These are phyloP conservation scores for Lamprologus speciosus DNA, from an alignment of 2,113 vertebrate genomes.

Conservation along the genomic window DNA sequence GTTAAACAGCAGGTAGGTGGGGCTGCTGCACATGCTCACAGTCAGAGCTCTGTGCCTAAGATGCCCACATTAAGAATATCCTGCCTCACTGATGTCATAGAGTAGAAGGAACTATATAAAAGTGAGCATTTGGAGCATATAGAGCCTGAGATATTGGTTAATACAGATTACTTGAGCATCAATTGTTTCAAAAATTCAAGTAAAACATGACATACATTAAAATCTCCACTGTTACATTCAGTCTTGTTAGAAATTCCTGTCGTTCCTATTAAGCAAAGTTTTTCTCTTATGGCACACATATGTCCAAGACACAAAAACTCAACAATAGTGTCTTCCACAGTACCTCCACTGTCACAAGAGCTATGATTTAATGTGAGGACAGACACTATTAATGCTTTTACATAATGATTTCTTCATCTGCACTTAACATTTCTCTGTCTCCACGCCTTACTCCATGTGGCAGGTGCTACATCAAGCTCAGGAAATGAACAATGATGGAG, in stretches of 20 bases:
- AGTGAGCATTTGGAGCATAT: background rate
- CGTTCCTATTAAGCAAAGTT: background rate
- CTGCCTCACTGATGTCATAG: background rate
- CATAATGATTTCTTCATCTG: constrained; percentile 22
- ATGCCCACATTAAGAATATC: background rate
- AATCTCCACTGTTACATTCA: background rate
- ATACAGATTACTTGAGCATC: background rate
- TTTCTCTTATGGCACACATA: background rate
- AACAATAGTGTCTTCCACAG: background rate
- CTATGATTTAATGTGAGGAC: background rate
- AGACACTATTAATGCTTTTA: background rate
- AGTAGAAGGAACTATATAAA: background rate
- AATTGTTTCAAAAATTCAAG: background rate
- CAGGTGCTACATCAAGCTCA: background rate
- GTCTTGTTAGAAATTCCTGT: background rate
- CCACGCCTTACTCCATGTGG: background rate
- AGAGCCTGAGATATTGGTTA: background rate
- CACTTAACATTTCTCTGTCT: background rate
- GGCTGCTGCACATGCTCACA: background rate
- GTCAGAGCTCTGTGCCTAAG: background rate
- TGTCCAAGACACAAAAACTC: background rate
- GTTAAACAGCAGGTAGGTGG: background rate
- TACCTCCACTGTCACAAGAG: background rate
- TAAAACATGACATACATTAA: background rate
- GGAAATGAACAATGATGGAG: background rate